These are phyloP conservation scores for Phaetusa simplex DNA, from an alignment of 2,113 vertebrate species.

Conservation along the genomic window DNA sequence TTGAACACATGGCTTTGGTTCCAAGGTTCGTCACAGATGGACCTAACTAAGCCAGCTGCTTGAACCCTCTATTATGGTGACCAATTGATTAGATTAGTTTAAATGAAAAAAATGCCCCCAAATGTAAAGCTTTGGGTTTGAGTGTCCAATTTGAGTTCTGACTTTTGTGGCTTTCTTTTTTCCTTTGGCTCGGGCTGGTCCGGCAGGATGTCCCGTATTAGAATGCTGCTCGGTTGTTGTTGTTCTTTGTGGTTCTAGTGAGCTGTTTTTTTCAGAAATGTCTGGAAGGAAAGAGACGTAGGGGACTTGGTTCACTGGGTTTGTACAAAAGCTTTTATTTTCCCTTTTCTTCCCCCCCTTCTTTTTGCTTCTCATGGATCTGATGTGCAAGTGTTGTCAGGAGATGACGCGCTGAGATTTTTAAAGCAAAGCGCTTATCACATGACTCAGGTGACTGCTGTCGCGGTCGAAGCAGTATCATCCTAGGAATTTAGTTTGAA, in stretches of 20 bases:
- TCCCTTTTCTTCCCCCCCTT: fast-evolving
- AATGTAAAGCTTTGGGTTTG: conserved; percentile 15
- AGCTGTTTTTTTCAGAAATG: conserved; percentile 47
- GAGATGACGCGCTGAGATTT: not conserved
- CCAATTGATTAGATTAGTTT: conserved; percentile 45
- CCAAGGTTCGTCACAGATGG: conserved; percentile 7
- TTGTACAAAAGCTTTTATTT: conserved; percentile 53
- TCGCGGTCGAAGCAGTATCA: not conserved
- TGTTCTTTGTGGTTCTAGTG: conserved; percentile 58
- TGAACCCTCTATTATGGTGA: conserved; percentile 34
- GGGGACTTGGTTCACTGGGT: conserved; percentile 38
- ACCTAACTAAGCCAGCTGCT: conserved; percentile 29
- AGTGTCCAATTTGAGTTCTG: conserved; percentile 19
- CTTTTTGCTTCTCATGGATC: not conserved
- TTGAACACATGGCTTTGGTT: conserved; percentile 49
- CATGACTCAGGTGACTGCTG: conserved; percentile 40
- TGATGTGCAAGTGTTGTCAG: not conserved
- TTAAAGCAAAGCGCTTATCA: conserved; percentile 1
- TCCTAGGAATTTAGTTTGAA: conserved; percentile 44
- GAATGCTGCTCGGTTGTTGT: conserved; percentile 28
- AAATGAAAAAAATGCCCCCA: conserved; percentile 27
- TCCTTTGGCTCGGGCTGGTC: conserved; percentile 30
- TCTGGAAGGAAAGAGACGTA: conserved; percentile 52
- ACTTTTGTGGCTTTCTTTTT: conserved; percentile 16
- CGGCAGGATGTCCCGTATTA: conserved; percentile 48